These are phyloP conservation scores for Hafferia zeledoni DNA, from an alignment of 2,797 vertebrate species.

Conservation along the genomic window DNA sequence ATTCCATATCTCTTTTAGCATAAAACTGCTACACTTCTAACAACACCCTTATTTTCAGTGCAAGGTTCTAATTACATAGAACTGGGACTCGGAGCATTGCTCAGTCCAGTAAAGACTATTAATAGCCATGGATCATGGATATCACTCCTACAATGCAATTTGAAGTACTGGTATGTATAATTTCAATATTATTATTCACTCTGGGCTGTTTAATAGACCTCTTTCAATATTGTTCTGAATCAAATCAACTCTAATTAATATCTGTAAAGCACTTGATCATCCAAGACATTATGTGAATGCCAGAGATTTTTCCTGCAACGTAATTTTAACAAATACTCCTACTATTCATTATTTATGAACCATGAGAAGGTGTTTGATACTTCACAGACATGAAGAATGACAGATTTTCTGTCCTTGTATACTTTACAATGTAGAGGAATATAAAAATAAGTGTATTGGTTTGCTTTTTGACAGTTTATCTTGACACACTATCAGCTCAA, in stretches of 20 bases:
- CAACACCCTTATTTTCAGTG: background rate
- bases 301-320: background rate
- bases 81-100: background rate
- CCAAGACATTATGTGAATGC: background rate
- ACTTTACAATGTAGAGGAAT: background rate
- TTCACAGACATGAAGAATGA: background rate
- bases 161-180: background rate
- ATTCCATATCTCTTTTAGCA: background rate
- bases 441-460: background rate
- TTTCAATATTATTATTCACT: background rate
- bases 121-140: background rate
- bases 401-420: background rate
- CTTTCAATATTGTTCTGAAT: conserved; percentile 8
- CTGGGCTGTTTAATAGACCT: background rate
- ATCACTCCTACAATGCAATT: background rate
- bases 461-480: conserved; percentile 14
- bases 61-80: background rate
- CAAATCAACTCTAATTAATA: conserved; percentile 28
- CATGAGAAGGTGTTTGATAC: background rate
- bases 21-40: background rate
- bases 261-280: conserved; percentile 4
- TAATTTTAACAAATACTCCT: background rate
- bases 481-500: background rate
- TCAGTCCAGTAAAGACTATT: background rate
- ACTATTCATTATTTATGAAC: conserved; percentile 14